phyloP scores from a whole-genome alignment of 2,113 vertebrate genomes.

The Notarius lentiginosus region DNA sequence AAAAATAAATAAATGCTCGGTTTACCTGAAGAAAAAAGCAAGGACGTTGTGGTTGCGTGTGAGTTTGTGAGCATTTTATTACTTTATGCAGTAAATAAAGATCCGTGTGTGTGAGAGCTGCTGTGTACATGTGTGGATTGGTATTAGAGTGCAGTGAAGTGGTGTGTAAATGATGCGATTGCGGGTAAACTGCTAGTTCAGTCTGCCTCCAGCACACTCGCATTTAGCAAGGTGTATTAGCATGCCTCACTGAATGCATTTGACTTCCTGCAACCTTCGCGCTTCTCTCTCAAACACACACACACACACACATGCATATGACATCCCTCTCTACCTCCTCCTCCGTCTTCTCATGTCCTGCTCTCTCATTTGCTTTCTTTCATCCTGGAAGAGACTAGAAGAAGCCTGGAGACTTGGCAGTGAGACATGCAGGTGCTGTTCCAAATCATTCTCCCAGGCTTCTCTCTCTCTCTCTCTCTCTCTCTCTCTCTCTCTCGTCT shows the following conservation, averaged over 20 bases:
- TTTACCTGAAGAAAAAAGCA: not conserved
- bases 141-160: not conserved
- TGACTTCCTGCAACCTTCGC: constrained; percentile 61
- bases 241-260: constrained; percentile 66
- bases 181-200: not conserved
- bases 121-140: not conserved
- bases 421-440: constrained; percentile 29
- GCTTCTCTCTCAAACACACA: not conserved
- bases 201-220: not conserved
- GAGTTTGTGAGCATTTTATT: not conserved
- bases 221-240: constrained; percentile 59
- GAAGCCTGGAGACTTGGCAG: constrained; percentile 36
- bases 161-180: not conserved
- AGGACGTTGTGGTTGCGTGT: too few species aligned
- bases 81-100: not conserved
- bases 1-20: not conserved
- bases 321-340: constrained; percentile 48
- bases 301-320: not conserved
- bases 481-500: constrained; percentile 17
- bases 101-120: not conserved
- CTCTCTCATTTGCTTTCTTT: constrained; percentile 20
- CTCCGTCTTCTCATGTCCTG: constrained; percentile 35
- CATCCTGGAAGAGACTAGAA: constrained; percentile 16
- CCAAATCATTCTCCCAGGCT: constrained; percentile 28
- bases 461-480: constrained; percentile 11